Evolutionary conservation across 2,888 invertebrate genomes (phyloP), one percentile per base, ranked within the genome.

Genomic region (Elegia similella): DNA sequence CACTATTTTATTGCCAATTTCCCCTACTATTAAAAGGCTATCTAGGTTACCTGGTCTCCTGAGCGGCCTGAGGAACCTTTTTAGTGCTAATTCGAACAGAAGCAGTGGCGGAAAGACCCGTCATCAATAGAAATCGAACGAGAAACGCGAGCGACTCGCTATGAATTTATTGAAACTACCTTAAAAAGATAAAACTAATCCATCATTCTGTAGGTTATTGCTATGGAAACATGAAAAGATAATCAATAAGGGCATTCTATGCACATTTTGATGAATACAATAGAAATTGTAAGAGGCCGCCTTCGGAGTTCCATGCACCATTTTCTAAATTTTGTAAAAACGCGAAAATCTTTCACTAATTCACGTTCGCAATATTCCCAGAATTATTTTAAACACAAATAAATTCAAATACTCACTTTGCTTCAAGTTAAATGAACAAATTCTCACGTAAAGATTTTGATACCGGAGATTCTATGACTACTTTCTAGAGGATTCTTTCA

Each of bases 401-500:
- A 67, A 62, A 71, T 67, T 64, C 62, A 60, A 78, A 83, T 88
- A 91, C 90, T 91, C 81, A 91, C 90, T 80, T 85, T 82, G 77
- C 83, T 86, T 85, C 84, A 79, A 80, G 74, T 81, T 80, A 83
- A 50, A 50, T 72, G 84, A 88, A 87, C 78, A 88, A 87, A 80
- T 86, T 89, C 79, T 85, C 91, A 89, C 91, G 85, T 84, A 88
- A 88, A 85, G 90, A 92, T 91, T 91, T 91, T 88, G 90, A 88
- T 89, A 84, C 89, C 86, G 87, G 89, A 88, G 88, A 86, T 85
- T 84, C 86, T 81, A 38, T 90, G 90, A 85, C 88, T 89, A 86
- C 84, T 89, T 87, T 89, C 86, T 82, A 88, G 88, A 87, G 87
- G 92, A 89, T 87, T 92, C 91, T 91, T 90, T 86, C 92, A 92